phyloP scores from a whole-genome alignment of 2,113 vertebrate species.

The Hiodon tergisus region DNA sequence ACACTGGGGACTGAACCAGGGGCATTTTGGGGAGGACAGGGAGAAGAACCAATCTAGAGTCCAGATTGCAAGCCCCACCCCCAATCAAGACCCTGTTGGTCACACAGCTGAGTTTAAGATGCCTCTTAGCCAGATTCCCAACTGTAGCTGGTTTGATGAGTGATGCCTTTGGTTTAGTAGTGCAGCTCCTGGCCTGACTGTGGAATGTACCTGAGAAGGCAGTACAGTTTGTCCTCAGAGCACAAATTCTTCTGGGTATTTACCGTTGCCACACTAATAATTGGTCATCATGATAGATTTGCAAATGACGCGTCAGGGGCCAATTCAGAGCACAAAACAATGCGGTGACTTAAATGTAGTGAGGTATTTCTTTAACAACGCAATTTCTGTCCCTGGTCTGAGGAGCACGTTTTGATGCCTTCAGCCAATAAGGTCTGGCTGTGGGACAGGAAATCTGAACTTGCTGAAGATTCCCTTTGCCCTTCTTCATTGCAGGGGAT shows the following conservation, averaged over 20 bases:
- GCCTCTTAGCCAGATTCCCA: not conserved
- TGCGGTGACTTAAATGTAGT: too few relatives aligned
- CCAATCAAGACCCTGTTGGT: not conserved
- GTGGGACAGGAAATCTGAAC: constrained; percentile 5
- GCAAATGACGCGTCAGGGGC: not conserved
- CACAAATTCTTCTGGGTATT: not conserved
- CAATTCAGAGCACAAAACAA: not conserved
- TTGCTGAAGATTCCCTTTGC: constrained; percentile 25
- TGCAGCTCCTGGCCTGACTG: not conserved
- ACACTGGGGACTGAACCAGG: not conserved
- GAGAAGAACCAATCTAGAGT: not conserved
- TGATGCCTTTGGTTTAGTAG: not conserved
- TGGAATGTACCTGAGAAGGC: not conserved
- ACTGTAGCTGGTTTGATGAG: not conserved
- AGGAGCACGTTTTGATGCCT: too few relatives aligned
- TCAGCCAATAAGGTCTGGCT: not conserved
- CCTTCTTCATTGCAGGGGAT: constrained; percentile 74
- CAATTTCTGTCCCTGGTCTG: too few relatives aligned
- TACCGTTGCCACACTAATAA: not conserved
- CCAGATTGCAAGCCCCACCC: not conserved
- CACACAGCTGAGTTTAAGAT: too few relatives aligned
- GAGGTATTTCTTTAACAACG: too few relatives aligned
- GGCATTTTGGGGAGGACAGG: constrained; percentile 27
- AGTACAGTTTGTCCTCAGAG: not conserved
- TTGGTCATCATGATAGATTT: not conserved